A percentile compares a stretch with the other conserved stretches of the same genome.
phyloP scores from a whole-genome alignment of 2,797 vertebrate genomes.

The Psittacula echo region DNA sequence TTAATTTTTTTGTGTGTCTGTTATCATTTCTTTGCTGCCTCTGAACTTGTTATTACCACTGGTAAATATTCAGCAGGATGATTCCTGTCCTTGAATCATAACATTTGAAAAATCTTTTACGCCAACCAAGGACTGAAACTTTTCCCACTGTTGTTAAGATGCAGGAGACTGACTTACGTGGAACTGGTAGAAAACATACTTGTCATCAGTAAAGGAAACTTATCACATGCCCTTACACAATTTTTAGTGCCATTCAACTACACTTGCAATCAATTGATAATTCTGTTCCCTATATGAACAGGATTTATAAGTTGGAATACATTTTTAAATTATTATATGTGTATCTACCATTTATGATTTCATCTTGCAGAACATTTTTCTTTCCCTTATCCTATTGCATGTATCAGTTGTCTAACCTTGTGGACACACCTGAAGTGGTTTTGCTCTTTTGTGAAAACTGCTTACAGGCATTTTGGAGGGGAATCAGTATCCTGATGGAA shows the following conservation, averaged over 20 bases:
- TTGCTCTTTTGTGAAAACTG: neutral
- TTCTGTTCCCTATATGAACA: neutral
- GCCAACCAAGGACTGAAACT: neutral
- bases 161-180: neutral
- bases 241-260: neutral
- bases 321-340: accelerated
- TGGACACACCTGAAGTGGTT: neutral
- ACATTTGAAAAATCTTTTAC: neutral
- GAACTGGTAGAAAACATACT: neutral
- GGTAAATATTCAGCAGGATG: neutral
- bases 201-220: neutral
- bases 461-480: neutral
- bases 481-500: neutral
- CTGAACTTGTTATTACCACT: neutral
- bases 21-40: neutral
- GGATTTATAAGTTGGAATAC: neutral
- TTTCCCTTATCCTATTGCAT: neutral
- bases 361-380: neutral
- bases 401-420: neutral
- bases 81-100: neutral
- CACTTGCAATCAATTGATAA: neutral
- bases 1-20: neutral
- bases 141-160: neutral
- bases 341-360: neutral
- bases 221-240: neutral